Conservation (phyloP, 2,113 vertebrate genomes). For the Panurus biarmicus region DNA sequence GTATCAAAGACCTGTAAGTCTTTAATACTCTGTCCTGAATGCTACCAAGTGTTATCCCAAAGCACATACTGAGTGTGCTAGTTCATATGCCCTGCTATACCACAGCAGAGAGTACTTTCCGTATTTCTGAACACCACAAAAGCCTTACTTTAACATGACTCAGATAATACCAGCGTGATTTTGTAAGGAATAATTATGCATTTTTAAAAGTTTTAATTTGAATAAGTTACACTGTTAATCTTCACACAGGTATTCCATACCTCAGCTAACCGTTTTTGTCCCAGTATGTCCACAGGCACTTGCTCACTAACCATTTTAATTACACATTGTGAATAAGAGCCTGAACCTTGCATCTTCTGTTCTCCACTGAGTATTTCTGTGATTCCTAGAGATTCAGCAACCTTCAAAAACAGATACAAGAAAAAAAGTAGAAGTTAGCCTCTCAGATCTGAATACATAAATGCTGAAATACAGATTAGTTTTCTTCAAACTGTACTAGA, state of each 20-base stretch:
- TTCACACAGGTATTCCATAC: slow-evolving; percentile 26
- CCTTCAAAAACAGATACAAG: slow-evolving; percentile 39
- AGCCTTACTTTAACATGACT: not conserved
- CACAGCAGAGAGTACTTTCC: not conserved
- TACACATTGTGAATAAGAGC: not conserved
- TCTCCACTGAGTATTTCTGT: slow-evolving; percentile 38
- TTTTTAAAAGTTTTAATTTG: not conserved
- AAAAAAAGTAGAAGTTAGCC: not conserved
- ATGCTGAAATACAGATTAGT: not conserved
- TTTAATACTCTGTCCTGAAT: not conserved
- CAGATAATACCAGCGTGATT: not conserved
- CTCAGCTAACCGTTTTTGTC: slow-evolving; percentile 49
- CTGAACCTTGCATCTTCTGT: not conserved
- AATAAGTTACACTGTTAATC: not conserved
- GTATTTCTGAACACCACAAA: not conserved
- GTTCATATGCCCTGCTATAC: not conserved
- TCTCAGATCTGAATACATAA: not conserved
- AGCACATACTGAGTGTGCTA: not conserved
- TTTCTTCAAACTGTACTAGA: not conserved
- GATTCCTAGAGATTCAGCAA: slow-evolving; percentile 74
- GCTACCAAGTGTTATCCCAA: not conserved
- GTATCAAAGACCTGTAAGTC: not conserved
- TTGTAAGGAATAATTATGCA: not conserved
- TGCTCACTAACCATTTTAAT: not conserved
- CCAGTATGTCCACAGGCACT: not conserved